phyloP scores from a whole-genome alignment of 2,797 vertebrate species.

The Notolepis coatsorum region DNA sequence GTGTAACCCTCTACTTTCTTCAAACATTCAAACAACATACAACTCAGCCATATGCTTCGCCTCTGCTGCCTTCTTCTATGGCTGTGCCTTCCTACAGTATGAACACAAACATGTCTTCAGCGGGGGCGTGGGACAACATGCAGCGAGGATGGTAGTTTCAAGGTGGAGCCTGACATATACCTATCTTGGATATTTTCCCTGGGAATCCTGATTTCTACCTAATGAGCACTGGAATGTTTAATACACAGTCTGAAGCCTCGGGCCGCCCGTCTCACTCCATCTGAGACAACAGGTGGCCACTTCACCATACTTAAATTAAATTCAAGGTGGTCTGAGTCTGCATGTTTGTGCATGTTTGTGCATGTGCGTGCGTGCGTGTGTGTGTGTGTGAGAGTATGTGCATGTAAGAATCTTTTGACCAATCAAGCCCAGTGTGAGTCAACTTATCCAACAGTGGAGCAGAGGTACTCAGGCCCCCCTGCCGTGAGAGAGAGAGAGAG shows the following conservation, averaged over 20 bases:
- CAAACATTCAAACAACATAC: neutral
- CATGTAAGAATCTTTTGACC: neutral
- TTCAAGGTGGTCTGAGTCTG: neutral
- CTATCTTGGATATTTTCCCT: conserved; percentile 34
- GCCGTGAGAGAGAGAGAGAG: conserved; percentile 15
- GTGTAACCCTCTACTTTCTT: too few relatives aligned
- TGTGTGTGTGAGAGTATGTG: neutral
- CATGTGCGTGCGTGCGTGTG: neutral
- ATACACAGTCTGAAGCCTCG: conserved; percentile 32
- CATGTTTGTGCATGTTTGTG: neutral
- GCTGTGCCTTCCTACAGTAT: too few relatives aligned
- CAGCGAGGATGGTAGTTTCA: too few relatives aligned
- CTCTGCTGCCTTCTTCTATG: neutral
- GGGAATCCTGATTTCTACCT: conserved; percentile 47
- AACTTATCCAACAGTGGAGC: conserved; percentile 2
- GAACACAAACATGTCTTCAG: neutral
- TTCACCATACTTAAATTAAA: conserved; percentile 34
- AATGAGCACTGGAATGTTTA: conserved; percentile 62
- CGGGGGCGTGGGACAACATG: neutral
- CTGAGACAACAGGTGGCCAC: conserved; percentile 2
- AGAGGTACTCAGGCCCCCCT: conserved; percentile 27
- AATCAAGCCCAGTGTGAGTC: conserved; percentile 1
- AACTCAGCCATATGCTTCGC: neutral
- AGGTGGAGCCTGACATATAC: conserved; percentile 53
- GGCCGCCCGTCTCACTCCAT: conserved; percentile 33